Conservation (phyloP, 1,140 invertebrate species). For the Coenobita brevimanus region DNA sequence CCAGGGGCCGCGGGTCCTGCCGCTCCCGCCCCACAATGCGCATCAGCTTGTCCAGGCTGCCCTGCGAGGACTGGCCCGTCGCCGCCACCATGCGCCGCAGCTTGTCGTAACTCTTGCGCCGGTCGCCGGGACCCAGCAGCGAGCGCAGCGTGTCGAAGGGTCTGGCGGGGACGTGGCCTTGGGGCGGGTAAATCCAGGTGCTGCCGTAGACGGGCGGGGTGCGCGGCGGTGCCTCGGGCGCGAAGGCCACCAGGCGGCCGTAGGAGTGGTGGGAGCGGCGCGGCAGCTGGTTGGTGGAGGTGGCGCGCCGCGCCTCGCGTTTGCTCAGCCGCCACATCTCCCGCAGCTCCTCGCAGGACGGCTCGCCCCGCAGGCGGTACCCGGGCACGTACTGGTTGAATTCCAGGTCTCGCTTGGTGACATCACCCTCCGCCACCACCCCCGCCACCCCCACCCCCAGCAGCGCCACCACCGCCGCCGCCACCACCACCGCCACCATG, state of each 20-base stretch:
- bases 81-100: conserved; percentile 45
- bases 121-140: conserved; percentile 47
- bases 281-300: conserved; percentile 88
- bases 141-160: conserved; percentile 52
- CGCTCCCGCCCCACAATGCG: conserved; percentile 21
- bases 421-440: neutral
- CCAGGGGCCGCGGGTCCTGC: conserved; percentile 53
- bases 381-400: conserved; percentile 67
- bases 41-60: conserved; percentile 27
- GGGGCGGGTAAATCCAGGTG: conserved; percentile 7
- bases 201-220: conserved; percentile 38
- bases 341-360: conserved; percentile 88
- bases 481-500: neutral
- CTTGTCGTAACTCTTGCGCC: conserved; percentile 39
- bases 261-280: conserved; percentile 85
- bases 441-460: neutral
- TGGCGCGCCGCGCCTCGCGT: conserved; percentile 87
- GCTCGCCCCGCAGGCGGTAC: conserved; percentile 76
- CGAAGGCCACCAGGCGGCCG: conserved; percentile 76
- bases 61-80: conserved; percentile 30
- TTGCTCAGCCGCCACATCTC: conserved; percentile 94
- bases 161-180: conserved; percentile 1
- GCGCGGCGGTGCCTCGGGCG: conserved; percentile 33
- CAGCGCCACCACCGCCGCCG: neutral
- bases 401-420: conserved; percentile 67